phyloP scores from a whole-genome alignment of 2,113 vertebrate species.

The Agapornis roseicollis region DNA sequence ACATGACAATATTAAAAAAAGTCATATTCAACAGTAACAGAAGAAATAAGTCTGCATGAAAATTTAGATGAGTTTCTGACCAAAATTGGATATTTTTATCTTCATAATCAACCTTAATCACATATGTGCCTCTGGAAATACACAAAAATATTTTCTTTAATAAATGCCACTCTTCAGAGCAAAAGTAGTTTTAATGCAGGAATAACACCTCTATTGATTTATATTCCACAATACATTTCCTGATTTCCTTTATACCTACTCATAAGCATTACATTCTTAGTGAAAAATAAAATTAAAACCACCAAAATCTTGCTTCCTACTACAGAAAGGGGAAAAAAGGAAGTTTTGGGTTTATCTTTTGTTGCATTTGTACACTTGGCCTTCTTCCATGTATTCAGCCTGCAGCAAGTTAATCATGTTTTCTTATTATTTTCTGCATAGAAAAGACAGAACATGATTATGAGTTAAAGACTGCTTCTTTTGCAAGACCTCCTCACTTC shows the following conservation, averaged over 20 bases:
- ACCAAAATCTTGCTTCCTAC: not conserved
- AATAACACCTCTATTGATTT: not conserved
- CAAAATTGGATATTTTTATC: not conserved
- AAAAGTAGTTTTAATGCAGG: not conserved
- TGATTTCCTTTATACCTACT: not conserved
- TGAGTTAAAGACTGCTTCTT: not conserved
- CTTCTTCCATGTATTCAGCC: not conserved
- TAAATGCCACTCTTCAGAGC: not conserved
- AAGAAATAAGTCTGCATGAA: slow-evolving; percentile 28
- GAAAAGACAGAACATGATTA: not conserved
- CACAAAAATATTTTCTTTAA: not conserved
- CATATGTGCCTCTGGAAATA: not conserved
- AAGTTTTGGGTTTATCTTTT: not conserved
- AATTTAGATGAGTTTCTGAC: slow-evolving; percentile 1
- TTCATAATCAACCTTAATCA: slow-evolving; percentile 22
- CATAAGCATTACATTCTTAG: not conserved
- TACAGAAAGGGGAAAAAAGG: not conserved
- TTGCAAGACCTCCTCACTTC: not conserved
- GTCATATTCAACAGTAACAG: slow-evolving; percentile 35
- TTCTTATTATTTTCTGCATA: not conserved
- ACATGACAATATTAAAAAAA: slow-evolving; percentile 65
- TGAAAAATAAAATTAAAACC: not conserved
- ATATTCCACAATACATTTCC: not conserved
- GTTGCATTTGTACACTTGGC: not conserved
- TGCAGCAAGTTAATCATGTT: not conserved